Evolutionary conservation across 2,113 vertebrate genomes (phyloP), one percentile per base, ranked within the genome.

Genomic region (Scomber colias): DNA sequence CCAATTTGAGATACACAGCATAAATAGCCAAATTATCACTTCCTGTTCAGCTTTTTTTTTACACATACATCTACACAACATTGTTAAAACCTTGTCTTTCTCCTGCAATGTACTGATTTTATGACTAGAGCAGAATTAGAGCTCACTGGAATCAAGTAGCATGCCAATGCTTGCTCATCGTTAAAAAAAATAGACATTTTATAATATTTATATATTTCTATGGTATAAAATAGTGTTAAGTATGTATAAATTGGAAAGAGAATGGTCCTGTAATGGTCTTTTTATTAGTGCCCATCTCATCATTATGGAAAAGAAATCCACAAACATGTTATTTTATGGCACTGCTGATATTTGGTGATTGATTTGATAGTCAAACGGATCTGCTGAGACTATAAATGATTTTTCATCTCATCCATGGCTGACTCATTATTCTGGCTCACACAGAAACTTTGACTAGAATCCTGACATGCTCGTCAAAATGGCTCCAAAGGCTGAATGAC

Each of bases 201-300:
- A 88, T 89, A 94, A 92, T 95, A 92, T 94, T 95, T 94, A 92
- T 95, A 95, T 93, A 94, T 94, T 95, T 95, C 92, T 94, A 94
- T 88, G 86, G 89, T 89, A 88, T 90, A 89, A 89, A 87, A 92
- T 89, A 82, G 84, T 92, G 89, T 92, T 89, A 84, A 79, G 82
- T 93, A 88, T 93, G 87, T 90, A 93, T 83, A 83, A 83, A 77
- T 76, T 91, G 75, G 73, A 81, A 77, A 61, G 17, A 68, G 62
- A 86, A 65, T 73, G 83, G 73, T 87, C 57, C 62, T 77, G 60
- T 71, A 69, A 82, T 71, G 63, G 74, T 87, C 71, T 87, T 79
- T 85, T 68, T 65, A 56, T 71, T 65, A 56, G 69, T 82, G 68
- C 81, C 66, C 70, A 76, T 80, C 40, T 73, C 55, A 72, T 75